Conservation (phyloP, 1,140 invertebrate genomes). For the Drosophila gunungcola region DNA sequence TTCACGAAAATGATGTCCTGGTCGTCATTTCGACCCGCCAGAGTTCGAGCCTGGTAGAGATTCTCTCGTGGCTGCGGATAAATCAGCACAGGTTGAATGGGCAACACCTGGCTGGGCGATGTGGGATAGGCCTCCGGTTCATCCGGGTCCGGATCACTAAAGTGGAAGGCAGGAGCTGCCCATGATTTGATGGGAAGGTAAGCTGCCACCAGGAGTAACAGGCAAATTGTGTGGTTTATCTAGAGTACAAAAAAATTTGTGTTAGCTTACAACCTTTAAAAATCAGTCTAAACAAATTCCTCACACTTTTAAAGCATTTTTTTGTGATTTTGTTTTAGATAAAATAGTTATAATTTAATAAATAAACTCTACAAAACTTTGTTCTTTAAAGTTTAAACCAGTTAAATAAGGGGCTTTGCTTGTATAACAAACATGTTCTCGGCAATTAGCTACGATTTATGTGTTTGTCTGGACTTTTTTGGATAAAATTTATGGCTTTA, state of each 20-base stretch:
- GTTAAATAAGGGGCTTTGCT: not conserved
- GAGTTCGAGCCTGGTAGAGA: constrained; percentile 59
- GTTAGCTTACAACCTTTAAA: not conserved
- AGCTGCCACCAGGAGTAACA: constrained; percentile 3
- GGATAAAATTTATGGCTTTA: not conserved
- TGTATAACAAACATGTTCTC: not conserved
- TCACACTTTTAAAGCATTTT: not conserved
- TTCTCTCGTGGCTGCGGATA: constrained; percentile 58
- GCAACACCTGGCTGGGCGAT: constrained; percentile 66
- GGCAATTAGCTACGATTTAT: constrained; percentile 1
- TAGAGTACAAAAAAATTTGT: not conserved
- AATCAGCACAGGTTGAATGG: constrained; percentile 72
- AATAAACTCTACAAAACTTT: no score
- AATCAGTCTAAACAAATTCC: not conserved
- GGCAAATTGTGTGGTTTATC: constrained; percentile 6
- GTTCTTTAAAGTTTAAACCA: not conserved
- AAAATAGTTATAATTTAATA: no score
- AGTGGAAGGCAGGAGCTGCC: constrained; percentile 37
- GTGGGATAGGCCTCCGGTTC: constrained; percentile 48
- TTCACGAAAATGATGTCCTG: constrained; percentile 76
- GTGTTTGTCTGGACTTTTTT: not conserved
- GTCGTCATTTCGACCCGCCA: constrained; percentile 46
- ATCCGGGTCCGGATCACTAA: constrained; percentile 22
- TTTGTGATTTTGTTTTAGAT: not conserved
- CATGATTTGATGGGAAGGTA: constrained; percentile 21